phyloP scores from a whole-genome alignment of 1,140 invertebrate species.

The Kradibia gibbosae region DNA sequence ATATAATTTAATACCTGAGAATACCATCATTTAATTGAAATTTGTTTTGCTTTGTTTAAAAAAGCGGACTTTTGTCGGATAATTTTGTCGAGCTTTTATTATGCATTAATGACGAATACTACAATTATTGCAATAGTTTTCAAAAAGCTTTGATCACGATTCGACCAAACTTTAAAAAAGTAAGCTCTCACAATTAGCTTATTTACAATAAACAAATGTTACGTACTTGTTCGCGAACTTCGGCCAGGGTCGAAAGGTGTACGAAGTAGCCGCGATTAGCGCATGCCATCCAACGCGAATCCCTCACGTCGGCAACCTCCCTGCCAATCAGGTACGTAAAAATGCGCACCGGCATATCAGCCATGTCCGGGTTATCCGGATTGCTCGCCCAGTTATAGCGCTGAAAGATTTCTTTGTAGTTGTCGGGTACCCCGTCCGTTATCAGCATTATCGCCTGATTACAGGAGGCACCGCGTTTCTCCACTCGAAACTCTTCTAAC shows the following conservation, averaged over 20 bases:
- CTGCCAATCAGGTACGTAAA: conserved; percentile 98
- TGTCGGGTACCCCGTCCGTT: conserved; percentile 96
- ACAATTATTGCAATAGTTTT: no score
- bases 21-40: no score
- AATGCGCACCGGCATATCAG: conserved; percentile 87
- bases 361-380: conserved; percentile 83
- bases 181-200: no score
- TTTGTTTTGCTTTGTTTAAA: no score
- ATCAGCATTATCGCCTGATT: conserved; percentile 99
- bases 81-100: no score
- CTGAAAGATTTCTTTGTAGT: conserved; percentile 92
- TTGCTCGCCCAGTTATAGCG: conserved; percentile 86
- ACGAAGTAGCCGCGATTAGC: conserved; percentile 94
- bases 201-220: background rate
- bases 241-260: conserved; percentile 91
- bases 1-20: conserved; percentile 87
- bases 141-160: no score
- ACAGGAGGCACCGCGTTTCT: conserved; percentile 77
- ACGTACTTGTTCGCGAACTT: conserved; percentile 88
- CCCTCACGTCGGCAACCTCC: conserved; percentile 85
- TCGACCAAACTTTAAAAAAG: no score
- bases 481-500: conserved; percentile 77
- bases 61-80: no score
- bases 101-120: no score
- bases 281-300: conserved; percentile 98